Evolutionary conservation across 2,113 vertebrate genomes (phyloP).

Genomic region (Fukomys damarensis): DNA sequence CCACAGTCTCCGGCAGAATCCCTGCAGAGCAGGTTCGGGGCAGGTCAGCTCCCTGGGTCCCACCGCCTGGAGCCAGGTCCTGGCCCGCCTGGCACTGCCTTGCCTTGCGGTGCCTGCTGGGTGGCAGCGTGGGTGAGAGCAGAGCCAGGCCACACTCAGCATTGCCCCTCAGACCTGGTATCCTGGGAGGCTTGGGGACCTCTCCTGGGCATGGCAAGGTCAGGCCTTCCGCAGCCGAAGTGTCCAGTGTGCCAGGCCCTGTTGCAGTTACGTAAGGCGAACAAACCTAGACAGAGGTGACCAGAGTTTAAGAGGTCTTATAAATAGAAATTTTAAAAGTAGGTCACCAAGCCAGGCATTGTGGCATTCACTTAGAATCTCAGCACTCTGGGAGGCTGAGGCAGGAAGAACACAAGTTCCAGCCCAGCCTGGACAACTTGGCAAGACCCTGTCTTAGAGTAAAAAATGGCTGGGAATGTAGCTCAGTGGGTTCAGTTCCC

Average conservation of each 20-base stretch:
- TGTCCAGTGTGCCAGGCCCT: not conserved
- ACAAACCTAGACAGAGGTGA: not conserved
- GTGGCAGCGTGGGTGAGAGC: no score
- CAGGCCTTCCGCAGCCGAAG: accelerated
- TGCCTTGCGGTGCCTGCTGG: not conserved
- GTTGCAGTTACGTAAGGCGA: not conserved
- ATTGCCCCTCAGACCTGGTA: not conserved
- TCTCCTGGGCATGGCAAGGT: not conserved
- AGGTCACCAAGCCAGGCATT: not conserved
- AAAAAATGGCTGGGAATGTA: not conserved
- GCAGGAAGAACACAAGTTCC: not conserved
- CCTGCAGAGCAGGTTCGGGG: no score
- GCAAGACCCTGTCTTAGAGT: not conserved
- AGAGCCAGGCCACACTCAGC: accelerated
- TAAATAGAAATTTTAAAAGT: not conserved
- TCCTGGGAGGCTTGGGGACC: not conserved
- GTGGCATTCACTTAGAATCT: not conserved
- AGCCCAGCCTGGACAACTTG: not conserved
- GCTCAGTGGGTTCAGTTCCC: not conserved
- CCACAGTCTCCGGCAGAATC: not conserved
- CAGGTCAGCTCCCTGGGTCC: not conserved
- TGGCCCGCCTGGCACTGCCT: not conserved
- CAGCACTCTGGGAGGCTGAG: not conserved
- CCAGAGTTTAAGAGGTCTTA: not conserved
- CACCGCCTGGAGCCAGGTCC: no score